phyloP scores from a whole-genome alignment of 2,888 invertebrate species.

The Ethmia dodecea region DNA sequence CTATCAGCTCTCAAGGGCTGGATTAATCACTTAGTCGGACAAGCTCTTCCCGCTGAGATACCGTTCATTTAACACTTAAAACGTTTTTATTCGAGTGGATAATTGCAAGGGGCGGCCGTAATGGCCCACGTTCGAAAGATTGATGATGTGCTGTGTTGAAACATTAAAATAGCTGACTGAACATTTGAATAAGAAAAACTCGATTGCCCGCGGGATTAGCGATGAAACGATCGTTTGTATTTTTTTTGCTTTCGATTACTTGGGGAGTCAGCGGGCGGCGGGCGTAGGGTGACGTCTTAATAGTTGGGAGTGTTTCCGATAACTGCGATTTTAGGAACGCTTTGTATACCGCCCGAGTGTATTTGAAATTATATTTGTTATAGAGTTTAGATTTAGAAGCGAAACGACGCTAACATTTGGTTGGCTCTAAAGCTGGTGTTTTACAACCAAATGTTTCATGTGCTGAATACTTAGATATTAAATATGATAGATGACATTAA shows the following conservation, averaged over 20 bases:
- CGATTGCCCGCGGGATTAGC: conserved; percentile 56
- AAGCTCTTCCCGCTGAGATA: conserved; percentile 63
- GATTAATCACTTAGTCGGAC: conserved; percentile 68
- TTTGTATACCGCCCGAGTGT: neutral
- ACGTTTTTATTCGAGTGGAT: conserved; percentile 74
- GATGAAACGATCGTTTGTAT: conserved; percentile 50
- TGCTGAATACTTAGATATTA: too few species aligned
- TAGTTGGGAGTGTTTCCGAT: conserved; percentile 7
- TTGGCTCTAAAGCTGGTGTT: too few species aligned
- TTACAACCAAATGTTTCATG: too few species aligned
- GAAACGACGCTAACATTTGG: too few species aligned
- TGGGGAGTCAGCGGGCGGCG: neutral
- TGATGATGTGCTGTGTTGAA: conserved; percentile 65
- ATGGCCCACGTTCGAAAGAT: conserved; percentile 69
- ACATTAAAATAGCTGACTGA: conserved; percentile 66
- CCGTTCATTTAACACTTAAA: conserved; percentile 76
- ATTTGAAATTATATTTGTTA: too few species aligned
- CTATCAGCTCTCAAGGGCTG: conserved; percentile 44
- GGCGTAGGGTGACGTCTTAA: conserved; percentile 8
- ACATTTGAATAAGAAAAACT: conserved; percentile 68
- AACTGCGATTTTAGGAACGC: neutral
- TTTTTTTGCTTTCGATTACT: conserved; percentile 33
- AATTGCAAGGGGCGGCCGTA: conserved; percentile 67
- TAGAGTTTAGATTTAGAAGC: too few species aligned
- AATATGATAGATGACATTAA: too few species aligned